phyloP scores from a whole-genome alignment of 2,113 vertebrate genomes.

The Amia ocellicauda region DNA sequence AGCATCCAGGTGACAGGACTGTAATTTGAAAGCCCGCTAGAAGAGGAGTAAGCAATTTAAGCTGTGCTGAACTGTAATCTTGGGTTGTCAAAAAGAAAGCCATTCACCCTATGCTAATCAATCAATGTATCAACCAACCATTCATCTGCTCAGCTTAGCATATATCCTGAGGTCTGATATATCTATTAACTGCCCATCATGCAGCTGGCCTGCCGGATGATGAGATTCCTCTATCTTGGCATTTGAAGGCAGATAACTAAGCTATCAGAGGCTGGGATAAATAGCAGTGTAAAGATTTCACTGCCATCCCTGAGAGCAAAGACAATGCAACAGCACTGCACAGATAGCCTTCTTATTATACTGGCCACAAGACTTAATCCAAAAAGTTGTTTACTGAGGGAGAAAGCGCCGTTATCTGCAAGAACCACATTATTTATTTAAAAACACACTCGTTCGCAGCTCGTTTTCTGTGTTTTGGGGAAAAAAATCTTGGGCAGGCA shows the following conservation, averaged over 20 bases:
- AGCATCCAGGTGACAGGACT: conserved; percentile 96
- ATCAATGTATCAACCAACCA: conserved; percentile 87
- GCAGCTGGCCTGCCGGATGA: conserved; percentile 75
- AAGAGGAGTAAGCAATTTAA: conserved; percentile 94
- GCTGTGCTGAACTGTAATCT: conserved; percentile 89
- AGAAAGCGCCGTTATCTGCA: conserved; percentile 41
- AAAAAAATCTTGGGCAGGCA: background rate
- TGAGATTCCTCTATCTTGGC: conserved; percentile 90
- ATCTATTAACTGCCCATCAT: conserved; percentile 96
- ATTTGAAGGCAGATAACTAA: conserved; percentile 91
- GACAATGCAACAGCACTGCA: conserved; percentile 79
- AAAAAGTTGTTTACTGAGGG: conserved; percentile 70
- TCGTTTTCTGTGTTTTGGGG: background rate
- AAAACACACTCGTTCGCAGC: background rate
- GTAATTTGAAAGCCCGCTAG: conserved; percentile 94
- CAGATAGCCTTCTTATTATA: conserved; percentile 73
- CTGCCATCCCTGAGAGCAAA: conserved; percentile 76
- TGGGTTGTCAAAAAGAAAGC: conserved; percentile 94
- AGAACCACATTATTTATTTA: conserved; percentile 30
- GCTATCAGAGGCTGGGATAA: conserved; percentile 95
- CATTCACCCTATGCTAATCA: conserved; percentile 98
- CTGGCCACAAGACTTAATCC: conserved; percentile 57
- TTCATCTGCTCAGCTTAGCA: conserved; percentile 92
- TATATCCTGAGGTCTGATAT: conserved; percentile 93
- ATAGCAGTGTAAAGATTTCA: conserved; percentile 95